Conservation (phyloP, 2,888 invertebrate species). For the Calameuta idolon region DNA sequence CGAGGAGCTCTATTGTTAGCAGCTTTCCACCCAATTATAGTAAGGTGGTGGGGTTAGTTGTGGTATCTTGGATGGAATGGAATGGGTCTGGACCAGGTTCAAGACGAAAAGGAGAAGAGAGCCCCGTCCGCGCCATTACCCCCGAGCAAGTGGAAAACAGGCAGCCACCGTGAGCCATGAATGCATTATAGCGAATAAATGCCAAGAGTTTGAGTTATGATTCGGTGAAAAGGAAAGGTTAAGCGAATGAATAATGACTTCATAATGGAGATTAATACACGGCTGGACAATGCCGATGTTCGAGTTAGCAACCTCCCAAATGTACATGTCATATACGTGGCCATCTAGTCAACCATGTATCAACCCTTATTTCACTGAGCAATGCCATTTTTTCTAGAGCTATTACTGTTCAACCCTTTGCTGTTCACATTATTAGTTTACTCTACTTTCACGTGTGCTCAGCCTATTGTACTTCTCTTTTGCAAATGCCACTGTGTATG, state of each 20-base stretch:
- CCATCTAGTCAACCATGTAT: not conserved
- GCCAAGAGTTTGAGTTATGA: slow-evolving; percentile 33
- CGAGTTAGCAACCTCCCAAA: not conserved
- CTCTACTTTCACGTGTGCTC: not conserved
- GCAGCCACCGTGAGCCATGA: slow-evolving; percentile 29
- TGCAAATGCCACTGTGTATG: not conserved
- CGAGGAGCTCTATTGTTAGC: slow-evolving; percentile 35
- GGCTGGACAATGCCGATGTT: not conserved
- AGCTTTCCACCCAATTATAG: slow-evolving; percentile 42
- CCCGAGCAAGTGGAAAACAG: slow-evolving; percentile 28
- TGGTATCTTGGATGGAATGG: not conserved
- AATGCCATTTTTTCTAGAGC: not conserved
- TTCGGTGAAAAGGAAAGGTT: slow-evolving; percentile 26
- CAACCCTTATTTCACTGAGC: not conserved
- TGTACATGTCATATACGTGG: not conserved
- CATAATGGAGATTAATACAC: slow-evolving; percentile 14
- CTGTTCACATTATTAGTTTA: not conserved
- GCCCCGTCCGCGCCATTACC: slow-evolving; percentile 27
- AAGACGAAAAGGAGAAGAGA: not conserved
- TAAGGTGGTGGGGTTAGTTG: slow-evolving; percentile 27
- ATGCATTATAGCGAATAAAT: slow-evolving; percentile 36
- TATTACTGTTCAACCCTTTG: not conserved
- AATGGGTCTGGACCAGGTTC: not conserved
- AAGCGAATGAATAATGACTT: slow-evolving; percentile 17
- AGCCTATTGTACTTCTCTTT: not conserved